Base-by-base conservation (phyloP, 1,140 invertebrate genomes). In the Heterodera schachtii region DNA sequence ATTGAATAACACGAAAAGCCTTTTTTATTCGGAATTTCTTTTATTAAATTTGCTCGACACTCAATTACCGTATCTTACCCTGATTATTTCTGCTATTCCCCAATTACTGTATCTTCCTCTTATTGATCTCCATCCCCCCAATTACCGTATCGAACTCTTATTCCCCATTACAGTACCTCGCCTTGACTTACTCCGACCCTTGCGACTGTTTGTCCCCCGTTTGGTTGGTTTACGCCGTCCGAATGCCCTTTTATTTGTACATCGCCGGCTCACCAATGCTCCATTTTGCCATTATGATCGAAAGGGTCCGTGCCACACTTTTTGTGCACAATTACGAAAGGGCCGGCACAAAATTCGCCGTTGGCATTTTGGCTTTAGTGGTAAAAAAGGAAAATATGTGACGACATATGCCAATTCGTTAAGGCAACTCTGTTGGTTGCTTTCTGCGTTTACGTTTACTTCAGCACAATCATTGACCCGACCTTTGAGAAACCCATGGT, bases 161-260 rank as follows among this genome's bases (percentile, higher is more conserved):
- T 41, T n/a, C 8, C 13, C 41, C 69, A 3, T 16, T 71, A 41
- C 69, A 71, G 69, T 71, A 71, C 69, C 31, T 71, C 3, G 69
- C 69, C 31, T 7, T 71, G 69, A 66, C 77, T 16, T 69, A 69
- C 46, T 43, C 31, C 3, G 16, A 64, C 21, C 77, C 77, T 9
- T 78, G 77, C 70, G 77, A 78, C 47, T 78, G 77, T 78, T 46
- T 78, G 70, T 43, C 47, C 47, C 77, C 66, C 47, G 77, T 78
- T 46, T 78, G 77, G 77, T 21, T 78, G 47, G 77, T 78, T 44
- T 78, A 70, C 70, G 44, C 46, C 7, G 47, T 78, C 31, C 31
- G 77, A 46, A 78, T 78, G 31, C 77, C 77, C 43, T 11, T 13
- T n/a, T 46, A 70, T 49, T 3, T 69, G 44, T 78, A 78, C 64